phyloP scores from a whole-genome alignment of 2,113 vertebrate species.

The Lepus timidus region DNA sequence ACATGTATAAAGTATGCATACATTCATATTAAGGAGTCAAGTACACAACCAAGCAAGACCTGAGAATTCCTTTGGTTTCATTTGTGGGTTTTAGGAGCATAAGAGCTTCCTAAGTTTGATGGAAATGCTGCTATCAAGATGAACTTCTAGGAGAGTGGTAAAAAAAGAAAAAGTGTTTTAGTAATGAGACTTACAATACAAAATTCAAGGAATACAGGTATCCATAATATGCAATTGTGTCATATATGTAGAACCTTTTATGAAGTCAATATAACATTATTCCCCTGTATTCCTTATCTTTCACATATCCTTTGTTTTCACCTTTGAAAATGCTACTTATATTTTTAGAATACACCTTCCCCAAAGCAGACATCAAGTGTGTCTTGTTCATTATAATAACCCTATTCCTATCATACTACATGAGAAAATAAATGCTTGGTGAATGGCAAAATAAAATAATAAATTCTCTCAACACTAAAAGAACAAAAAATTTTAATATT shows the following conservation, averaged over 20 bases:
- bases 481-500: not conserved
- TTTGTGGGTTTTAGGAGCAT: not conserved
- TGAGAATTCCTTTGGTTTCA: not conserved
- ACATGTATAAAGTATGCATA: not conserved
- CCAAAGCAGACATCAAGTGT: not conserved
- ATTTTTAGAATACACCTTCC: not conserved
- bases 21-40: not conserved
- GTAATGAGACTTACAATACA: not conserved
- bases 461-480: not conserved
- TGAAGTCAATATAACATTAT: not conserved
- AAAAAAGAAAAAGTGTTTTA: not conserved
- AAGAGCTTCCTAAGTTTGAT: not conserved
- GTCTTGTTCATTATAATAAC: not conserved
- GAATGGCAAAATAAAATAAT: slow-evolving; percentile 7
- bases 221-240: not conserved
- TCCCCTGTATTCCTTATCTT: too few species aligned
- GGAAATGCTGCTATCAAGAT: not conserved
- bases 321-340: not conserved
- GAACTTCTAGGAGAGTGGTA: not conserved
- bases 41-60: not conserved
- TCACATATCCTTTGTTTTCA: not conserved
- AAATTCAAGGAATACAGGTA: not conserved
- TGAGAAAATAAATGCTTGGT: not conserved
- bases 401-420: not conserved
- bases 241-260: not conserved